Base-by-base conservation (phyloP, 2,888 invertebrate species). In the Aproaerema taeniolella region DNA sequence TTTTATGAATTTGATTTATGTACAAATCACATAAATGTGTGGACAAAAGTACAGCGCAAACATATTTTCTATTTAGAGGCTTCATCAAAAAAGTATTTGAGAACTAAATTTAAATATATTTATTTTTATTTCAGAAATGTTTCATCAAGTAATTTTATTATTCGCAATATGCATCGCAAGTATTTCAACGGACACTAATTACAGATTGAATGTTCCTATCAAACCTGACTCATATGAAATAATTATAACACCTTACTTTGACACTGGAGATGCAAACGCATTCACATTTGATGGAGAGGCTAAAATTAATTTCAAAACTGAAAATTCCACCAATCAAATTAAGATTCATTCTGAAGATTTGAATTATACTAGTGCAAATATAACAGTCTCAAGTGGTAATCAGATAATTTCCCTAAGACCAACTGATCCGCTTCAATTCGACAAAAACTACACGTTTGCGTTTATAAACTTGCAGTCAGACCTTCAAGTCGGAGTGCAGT, bases 141-240 rank as follows among this genome's bases (percentile, higher is more conserved):
- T 46, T 25, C 50, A 47, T 34, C 45, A 29, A n/a, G 16, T 37
- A 6, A 9, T 53, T 33, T 40, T 42, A 25, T 34, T 60, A 29
- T 41, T 43, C 39, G 25, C 52, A 3, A 8, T 58, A 17, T 47
- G 46, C n/a, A n/a, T n/a, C 25, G 31, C 26, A 54, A 52, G 47
- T 55, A 60, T 42, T 12, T 45, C 46, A 30, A 62, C 52, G 5
- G 82, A 86, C 42, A 60, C 73, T 3, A 78, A 73, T 43, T 79
- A 81, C 38, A 63, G 83, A 33, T 56, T 86, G 1, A 77, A 81
- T 39, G 70, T 72, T 0, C 58, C 70, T 0, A 72, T 91, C 1
- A 53, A 50, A 4, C 92, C 92, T 0, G 63, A 56, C 2, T 63
- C 69, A 1, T 93, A 92, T 48, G 68, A 81, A 0, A 67, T 92